Base-by-base conservation (phyloP, 2,113 vertebrate genomes). In the Kryptolebias marmoratus region DNA sequence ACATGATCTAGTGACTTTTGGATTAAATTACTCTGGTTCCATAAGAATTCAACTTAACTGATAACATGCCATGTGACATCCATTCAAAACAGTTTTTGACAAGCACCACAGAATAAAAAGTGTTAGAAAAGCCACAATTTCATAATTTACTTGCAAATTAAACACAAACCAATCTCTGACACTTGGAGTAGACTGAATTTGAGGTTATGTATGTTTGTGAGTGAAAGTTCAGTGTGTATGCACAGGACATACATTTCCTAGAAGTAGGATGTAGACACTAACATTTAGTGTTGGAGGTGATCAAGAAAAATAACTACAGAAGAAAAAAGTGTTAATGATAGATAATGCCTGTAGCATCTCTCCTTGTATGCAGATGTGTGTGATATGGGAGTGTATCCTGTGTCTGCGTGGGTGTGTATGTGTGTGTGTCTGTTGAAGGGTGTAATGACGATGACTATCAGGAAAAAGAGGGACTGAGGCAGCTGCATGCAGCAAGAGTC, bases 271-370 rank as follows among this genome's bases (percentile, higher is more conserved):
- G 85, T 77, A 77, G 81, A n/a, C 79, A 79, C 85, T 86, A 77
- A 77, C 68, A 3, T 75, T 68, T 28, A 16, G 77, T 0, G 49
- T 72, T 88, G 83, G 87, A 90, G 89, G 88, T 86, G 73, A 90
- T 89, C 83, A 88, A 81, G 64, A 86, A 89, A 88, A 89, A 91
- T 87, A 90, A 88, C 89, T 86, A 90, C 80, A 89, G 75, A 77
- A 70, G 79, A 82, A 85, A 75, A 86, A 81, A 81, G 88, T 84
- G 89, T 88, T 90, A 88, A 91, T 86, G 88, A 86, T 77, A 77
- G 77, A 70, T 82, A 91, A 89, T 69, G 77, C 86, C 86, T 87
- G 81, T 75, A 83, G 86, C 64, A 68, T 68, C 76, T 81, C 84
- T 79, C 80, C 80, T 71, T 86, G 78, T 79, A 18, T 71, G 22